Evolutionary conservation across 1,140 invertebrate genomes (phyloP), one percentile per base, ranked within the genome.

Genomic region (silkworm (Bombyx mori)): DNA sequence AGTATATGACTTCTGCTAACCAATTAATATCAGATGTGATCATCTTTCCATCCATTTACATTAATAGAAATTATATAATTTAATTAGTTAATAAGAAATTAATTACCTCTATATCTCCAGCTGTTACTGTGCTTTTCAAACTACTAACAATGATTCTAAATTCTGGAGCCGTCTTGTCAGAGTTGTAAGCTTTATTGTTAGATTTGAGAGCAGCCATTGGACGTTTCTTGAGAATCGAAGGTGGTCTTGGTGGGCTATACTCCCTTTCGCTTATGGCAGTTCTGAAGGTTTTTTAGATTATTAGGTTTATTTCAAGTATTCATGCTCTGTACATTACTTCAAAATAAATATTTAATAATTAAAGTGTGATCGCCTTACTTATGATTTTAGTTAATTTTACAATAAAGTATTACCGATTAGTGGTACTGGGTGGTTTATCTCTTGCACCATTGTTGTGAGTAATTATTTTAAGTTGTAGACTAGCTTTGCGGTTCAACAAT

Each of bases 101-200:
- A 22, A 74, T 80, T 88, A 94, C 93, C 84, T 95, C 92, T 63
- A 98, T 96, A 86, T 98, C 96, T 69, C 95, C 93, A 63, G 94
- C 94, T 6, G 94, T 96, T 0, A 97, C 96, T 66, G 92, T 93
- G 2, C 90, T 89, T 67, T 96, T 93, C 51, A 98, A 90, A 89
- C 97, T 98, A 56, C 95, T 96, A 0, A 98, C 95, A 61, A 95
- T 92, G 70, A 96, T 94, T 71, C 94, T 89, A 73, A 92, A 94
- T 60, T 94, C 94, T 8, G 89, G 81, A 12, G 86, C 73, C 47
- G 75, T 70, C 48, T 82, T 79, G 52, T 85, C 79, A 7, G 63
- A 6, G 61, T 81, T 82, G 60, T 83, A 79, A 8, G 62, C 50
- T 60, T 81, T 84, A 52, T 75, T 76, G 18, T 88, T 82, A 61